Conservation (phyloP, 92 coral and sea anemone species). For the Zoanthus sociatus region DNA sequence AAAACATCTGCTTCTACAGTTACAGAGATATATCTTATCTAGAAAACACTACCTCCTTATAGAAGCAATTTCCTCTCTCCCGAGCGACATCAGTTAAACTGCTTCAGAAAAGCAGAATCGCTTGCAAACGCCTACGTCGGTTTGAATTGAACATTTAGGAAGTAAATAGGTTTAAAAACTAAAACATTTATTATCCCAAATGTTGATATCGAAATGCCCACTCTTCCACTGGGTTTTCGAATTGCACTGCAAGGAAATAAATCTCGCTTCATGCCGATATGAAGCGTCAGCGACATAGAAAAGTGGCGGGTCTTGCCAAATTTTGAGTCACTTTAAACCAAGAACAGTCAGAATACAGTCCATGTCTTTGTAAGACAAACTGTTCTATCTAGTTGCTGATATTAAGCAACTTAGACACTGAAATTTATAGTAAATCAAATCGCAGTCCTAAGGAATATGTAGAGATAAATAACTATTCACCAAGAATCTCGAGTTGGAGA, state of each 20-base stretch:
- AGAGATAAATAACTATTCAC: not conserved
- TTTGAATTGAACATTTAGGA: not conserved
- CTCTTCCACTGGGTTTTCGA: not conserved
- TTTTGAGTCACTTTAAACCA: not conserved
- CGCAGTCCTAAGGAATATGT: constrained; percentile 7
- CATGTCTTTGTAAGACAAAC: not conserved
- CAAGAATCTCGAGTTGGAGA: not conserved
- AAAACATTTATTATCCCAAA: not conserved
- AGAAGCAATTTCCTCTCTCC: constrained; percentile 7
- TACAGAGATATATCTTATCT: constrained; percentile 11
- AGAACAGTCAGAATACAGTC: not conserved
- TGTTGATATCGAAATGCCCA: constrained; percentile 1
- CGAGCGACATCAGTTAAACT: not conserved
- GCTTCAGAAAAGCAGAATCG: not conserved
- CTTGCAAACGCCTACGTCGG: not conserved
- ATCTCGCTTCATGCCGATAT: constrained; percentile 24
- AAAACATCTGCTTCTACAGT: constrained; percentile 6
- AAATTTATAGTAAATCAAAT: not conserved
- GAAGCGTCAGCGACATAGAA: not conserved
- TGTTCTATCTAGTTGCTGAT: constrained; percentile 9
- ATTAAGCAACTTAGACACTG: not conserved
- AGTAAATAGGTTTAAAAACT: not conserved
- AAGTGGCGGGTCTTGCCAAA: not conserved
- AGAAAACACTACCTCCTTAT: not conserved
- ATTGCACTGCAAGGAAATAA: not conserved